Conservation (phyloP, 2,113 vertebrate genomes). For the Saccopteryx bilineata region DNA sequence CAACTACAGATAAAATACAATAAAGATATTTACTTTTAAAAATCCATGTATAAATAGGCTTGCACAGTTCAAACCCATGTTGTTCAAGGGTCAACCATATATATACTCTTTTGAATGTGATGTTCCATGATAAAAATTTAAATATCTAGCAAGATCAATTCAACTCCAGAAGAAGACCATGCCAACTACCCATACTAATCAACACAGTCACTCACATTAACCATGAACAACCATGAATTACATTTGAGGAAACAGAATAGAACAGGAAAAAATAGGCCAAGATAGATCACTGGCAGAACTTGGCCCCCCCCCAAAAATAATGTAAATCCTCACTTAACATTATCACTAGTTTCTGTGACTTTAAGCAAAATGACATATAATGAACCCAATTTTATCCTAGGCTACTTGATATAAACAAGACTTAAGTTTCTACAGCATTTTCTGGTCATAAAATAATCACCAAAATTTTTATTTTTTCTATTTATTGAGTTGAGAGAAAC, state of each 20-base stretch:
- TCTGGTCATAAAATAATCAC: not conserved
- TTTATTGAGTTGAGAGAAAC: no score
- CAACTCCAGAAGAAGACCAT: slow-evolving; percentile 30
- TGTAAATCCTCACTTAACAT: not conserved
- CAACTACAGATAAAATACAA: not conserved
- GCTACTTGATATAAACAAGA: not conserved
- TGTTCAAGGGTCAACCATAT: not conserved
- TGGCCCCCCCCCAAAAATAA: not conserved
- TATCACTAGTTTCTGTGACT: not conserved
- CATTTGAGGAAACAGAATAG: slow-evolving; percentile 4
- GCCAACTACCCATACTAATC: not conserved
- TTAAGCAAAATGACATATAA: not conserved
- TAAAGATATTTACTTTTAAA: not conserved
- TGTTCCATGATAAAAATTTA: slow-evolving; percentile 37
- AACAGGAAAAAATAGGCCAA: not conserved
- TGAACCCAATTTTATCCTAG: not conserved
- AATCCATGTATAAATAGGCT: not conserved
- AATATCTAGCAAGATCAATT: slow-evolving; percentile 25
- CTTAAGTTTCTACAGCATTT: not conserved
- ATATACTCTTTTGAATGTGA: not conserved
- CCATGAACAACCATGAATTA: not conserved
- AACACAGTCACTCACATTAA: slow-evolving; percentile 7
- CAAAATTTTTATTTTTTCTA: not conserved
- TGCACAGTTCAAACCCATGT: not conserved
- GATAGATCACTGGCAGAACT: not conserved